phyloP scores from a whole-genome alignment of 2,888 invertebrate species.

The Pandemis cinnamomeana region DNA sequence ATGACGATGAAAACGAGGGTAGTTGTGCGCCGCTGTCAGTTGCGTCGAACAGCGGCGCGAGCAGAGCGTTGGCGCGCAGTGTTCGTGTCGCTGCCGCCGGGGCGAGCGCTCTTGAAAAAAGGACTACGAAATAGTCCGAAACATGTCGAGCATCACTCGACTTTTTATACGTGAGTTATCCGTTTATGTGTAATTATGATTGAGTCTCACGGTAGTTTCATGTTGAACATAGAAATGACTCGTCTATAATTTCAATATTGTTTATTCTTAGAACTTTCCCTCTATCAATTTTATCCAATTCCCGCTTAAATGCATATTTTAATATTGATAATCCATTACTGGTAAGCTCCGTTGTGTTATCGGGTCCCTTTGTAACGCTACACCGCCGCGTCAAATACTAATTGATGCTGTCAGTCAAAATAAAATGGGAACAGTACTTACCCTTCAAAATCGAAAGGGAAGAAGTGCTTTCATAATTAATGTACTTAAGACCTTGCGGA shows the following conservation, averaged over 20 bases:
- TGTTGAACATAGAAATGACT: not conserved
- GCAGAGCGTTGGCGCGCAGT: too few species aligned
- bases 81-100: too few species aligned
- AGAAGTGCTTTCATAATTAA: not conserved
- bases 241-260: not conserved
- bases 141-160: too few species aligned
- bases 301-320: conserved; percentile 58
- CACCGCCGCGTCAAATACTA: conserved; percentile 78
- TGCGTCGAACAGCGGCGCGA: too few species aligned
- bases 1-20: too few species aligned
- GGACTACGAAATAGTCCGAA: too few species aligned
- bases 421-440: conserved; percentile 59
- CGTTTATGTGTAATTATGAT: too few species aligned
- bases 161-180: too few species aligned
- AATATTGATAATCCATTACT: conserved; percentile 78
- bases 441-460: not conserved
- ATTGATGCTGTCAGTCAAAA: conserved; percentile 83
- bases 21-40: too few species aligned
- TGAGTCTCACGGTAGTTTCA: too few species aligned
- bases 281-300: conserved; percentile 21
- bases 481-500: conserved; percentile 13
- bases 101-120: too few species aligned
- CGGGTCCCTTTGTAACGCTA: conserved; percentile 76
- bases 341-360: conserved; percentile 66
- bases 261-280: conserved; percentile 45